Evolutionary conservation across 2,113 vertebrate species (phyloP), one percentile per base, ranked within the genome.

Genomic region (Prionailurus viverrinus): DNA sequence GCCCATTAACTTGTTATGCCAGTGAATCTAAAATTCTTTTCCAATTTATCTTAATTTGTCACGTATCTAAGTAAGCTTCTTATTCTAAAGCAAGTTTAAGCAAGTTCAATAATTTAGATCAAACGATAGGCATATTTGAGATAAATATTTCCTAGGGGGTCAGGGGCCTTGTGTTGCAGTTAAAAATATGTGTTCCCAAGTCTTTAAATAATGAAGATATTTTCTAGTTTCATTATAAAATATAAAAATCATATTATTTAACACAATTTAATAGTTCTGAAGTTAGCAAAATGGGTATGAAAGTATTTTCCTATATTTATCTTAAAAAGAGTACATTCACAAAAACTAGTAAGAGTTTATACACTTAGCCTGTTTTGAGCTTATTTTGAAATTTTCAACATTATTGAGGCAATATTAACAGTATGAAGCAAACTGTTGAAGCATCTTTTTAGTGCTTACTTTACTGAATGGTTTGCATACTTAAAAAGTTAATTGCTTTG

Each of bases 401-500:
- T n/a, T 69, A 58, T 14, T 63, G 16, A 87, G 21, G 90, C 5
- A 84, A 82, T 84, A 36, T 69, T 71, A 65, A 76, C 93, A 79
- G 10, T 68, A 83, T 63, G 92, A 89, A 61, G 89, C 61, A 93
- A 74, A 55, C 31, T 86, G 13, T 66, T 89, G n/a, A 73, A 78
- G 29, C 7, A 73, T 63, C 4, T 66, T 94, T 94, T 86, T 74
- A 39, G 16, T 87, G 25, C 23, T 71, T 93, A 41, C 11, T 91
- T 87, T 91, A 82, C 27, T 45, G 19, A 95, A 74, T 69, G 3
- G 21, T 90, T 74, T 96, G n/a, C 15, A 65, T 78, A 91, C 93
- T 45, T 97, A 48, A 95, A 96, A 89, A 78, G 45, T 53, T 69
- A 96, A 94, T 89, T 94, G 12, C 18, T 97, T 90, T 71, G 36